Conservation (phyloP, 2,888 invertebrate species). For the Elysia crispata region DNA sequence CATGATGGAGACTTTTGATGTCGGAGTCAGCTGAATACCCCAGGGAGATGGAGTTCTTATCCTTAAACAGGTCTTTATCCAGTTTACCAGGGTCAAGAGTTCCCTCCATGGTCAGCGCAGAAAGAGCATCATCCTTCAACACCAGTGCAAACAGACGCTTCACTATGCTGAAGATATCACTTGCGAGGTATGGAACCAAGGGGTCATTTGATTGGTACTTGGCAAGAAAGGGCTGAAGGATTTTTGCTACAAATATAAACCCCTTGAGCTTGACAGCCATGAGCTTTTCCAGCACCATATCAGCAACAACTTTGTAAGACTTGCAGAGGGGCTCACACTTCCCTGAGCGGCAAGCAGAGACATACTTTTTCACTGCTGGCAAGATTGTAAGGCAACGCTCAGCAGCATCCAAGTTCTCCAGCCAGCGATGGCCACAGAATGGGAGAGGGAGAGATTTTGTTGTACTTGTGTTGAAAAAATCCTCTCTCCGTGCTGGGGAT, state of each 20-base stretch:
- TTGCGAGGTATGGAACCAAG: background rate
- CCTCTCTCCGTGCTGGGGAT: background rate
- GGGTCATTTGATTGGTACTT: background rate
- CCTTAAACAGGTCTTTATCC: too few relatives aligned
- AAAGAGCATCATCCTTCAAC: too few relatives aligned
- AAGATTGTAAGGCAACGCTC: background rate
- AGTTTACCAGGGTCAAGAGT: too few relatives aligned
- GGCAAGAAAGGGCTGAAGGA: background rate
- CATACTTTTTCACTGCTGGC: background rate
- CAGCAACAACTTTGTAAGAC: background rate
- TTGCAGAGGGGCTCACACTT: background rate
- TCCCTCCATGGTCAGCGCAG: too few relatives aligned
- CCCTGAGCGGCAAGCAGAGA: background rate
- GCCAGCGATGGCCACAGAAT: slow-evolving; percentile 5
- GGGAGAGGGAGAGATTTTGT: background rate
- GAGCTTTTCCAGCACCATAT: background rate
- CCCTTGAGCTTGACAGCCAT: too few relatives aligned
- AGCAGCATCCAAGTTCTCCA: background rate
- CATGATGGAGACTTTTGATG: too few relatives aligned
- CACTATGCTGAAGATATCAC: background rate
- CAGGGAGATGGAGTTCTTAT: too few relatives aligned
- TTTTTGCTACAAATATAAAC: too few relatives aligned
- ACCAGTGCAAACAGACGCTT: too few relatives aligned
- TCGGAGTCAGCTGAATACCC: too few relatives aligned
- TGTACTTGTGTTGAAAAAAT: background rate